Percentiles rank a stretch among this genome's conserved stretches.
Evolutionary conservation across 1,140 invertebrate genomes (phyloP).

Genomic region (Cyphomyrmex costatus): DNA sequence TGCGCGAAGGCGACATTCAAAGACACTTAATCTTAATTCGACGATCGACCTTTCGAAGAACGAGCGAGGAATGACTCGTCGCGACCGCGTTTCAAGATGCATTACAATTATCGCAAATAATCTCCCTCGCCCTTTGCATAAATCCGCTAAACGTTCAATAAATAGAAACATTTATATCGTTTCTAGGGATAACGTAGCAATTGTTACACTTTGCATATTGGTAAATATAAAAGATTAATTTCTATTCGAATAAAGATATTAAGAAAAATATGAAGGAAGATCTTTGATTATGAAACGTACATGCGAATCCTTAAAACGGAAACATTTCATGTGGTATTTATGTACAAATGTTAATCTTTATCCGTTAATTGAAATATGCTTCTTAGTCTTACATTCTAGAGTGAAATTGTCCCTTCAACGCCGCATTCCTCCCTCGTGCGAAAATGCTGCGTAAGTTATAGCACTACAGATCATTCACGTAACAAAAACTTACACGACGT

Average conservation of each 20-base stretch:
- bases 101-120: constrained; percentile 8
- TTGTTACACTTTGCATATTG: constrained; percentile 2
- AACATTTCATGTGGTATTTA: neutral
- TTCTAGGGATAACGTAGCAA: neutral
- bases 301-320: neutral
- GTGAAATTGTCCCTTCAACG: neutral
- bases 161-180: neutral
- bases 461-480: neutral
- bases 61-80: constrained; percentile 22
- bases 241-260: neutral
- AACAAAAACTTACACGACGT: constrained; percentile 22
- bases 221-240: constrained; percentile 14
- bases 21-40: constrained; percentile 26
- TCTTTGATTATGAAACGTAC: neutral
- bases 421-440: constrained; percentile 30
- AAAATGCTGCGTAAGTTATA: neutral
- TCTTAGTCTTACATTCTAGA: neutral
- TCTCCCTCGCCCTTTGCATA: neutral
- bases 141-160: neutral
- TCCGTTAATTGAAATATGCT: constrained; percentile 4
- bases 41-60: constrained; percentile 5
- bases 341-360: constrained; percentile 23
- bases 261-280: neutral
- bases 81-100: neutral
- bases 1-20: constrained; percentile 9